phyloP scores from a whole-genome alignment of 2,888 invertebrate genomes.

The Cephalotes varians region DNA sequence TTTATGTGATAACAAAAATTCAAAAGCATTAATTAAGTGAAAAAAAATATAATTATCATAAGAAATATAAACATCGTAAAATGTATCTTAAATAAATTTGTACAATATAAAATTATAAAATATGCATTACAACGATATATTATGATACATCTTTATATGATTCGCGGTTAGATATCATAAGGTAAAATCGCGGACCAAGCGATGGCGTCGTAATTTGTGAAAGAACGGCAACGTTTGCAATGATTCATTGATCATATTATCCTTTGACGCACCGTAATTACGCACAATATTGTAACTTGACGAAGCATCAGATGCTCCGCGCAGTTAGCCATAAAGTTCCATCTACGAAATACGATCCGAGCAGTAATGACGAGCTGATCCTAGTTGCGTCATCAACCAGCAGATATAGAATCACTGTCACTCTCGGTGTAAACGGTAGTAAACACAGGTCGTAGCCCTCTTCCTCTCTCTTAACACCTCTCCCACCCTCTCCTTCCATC shows the following conservation, averaged over 20 bases:
- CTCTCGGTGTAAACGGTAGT: slow-evolving; percentile 76
- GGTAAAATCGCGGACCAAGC: neutral
- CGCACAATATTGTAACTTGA: slow-evolving; percentile 43
- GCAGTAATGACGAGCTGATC: slow-evolving; percentile 71
- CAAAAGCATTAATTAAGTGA: neutral
- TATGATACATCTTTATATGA: neutral
- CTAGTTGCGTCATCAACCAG: slow-evolving; percentile 76
- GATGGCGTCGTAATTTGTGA: neutral
- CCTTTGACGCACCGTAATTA: slow-evolving; percentile 15
- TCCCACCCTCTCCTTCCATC: slow-evolving; percentile 24
- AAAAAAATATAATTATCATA: neutral
- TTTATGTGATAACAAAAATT: neutral
- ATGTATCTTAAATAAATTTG: neutral
- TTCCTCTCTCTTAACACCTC: slow-evolving; percentile 52
- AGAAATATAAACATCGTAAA: neutral
- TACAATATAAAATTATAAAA: neutral
- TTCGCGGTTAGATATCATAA: neutral
- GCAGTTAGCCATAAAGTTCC: slow-evolving; percentile 55
- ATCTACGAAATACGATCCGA: slow-evolving; percentile 55
- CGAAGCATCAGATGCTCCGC: slow-evolving; percentile 23
- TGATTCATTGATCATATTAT: slow-evolving; percentile 29
- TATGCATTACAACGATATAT: too few relatives aligned
- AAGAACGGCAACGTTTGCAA: neutral
- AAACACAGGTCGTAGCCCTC: slow-evolving; percentile 79
- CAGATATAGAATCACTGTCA: slow-evolving; percentile 80